Evolutionary conservation across 2,797 vertebrate species (phyloP), one percentile per base, ranked within the genome.

Genomic region (Alca torda): DNA sequence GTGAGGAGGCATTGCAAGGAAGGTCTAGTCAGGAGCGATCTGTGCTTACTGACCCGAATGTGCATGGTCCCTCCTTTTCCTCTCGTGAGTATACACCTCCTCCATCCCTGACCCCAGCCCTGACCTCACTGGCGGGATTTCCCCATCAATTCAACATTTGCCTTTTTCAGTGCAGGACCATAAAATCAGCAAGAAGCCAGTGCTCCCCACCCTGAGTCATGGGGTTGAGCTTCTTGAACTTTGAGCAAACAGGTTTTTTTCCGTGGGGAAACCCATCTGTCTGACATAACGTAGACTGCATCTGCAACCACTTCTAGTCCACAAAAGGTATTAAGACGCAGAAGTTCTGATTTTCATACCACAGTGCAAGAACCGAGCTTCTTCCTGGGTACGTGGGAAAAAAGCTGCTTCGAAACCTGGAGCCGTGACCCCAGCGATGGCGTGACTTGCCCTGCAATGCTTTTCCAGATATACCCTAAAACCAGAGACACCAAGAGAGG

Each of bases 51-150:
- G 73, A 41, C 56, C n/a, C 3, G 0, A 51, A 41, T 9, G 37
- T 11, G 5, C 0, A 0, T 60, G 24, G 45, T 79, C 37, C 31
- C 9, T 75, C 45, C 45, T 68, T 64, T 41, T 31, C 48, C 13
- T 64, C 78, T 33, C 4, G 0, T 0, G 6, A 45, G 17, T 12
- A 4, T 15, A 30, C 18, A 21, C 5, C 5, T 73, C 19, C 21
- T 70, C 60, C 57, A 45, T 6, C 75, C 39, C 41, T 65, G 69
- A 41, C 1, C 31, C 23, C 46, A 59, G 31, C 14, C 57, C 61
- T 33, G 30, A 41, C 56, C 51, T 74, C 48, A 2, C 53, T 46
- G 48, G 46, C 43, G 53, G 79, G 59, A 43, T 72, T 87, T 76
- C 64, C 79, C 69, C 57, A 16, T 21, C 0, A 1, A 20, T 35